phyloP scores from a whole-genome alignment of 1,140 invertebrate species.

The Rhagoletis zephyria region DNA sequence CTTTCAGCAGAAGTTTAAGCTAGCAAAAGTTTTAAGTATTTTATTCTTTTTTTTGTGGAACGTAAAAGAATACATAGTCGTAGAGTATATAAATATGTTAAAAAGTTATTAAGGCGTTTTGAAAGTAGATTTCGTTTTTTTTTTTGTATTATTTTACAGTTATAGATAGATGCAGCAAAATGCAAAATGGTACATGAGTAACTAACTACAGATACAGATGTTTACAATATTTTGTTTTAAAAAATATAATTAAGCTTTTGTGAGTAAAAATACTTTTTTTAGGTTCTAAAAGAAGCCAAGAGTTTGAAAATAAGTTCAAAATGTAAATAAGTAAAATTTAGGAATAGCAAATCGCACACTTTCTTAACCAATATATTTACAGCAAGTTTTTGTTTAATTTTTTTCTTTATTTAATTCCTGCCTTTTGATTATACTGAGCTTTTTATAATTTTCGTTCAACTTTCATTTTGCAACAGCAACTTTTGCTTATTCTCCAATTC shows the following conservation, averaged over 20 bases:
- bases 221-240: no score
- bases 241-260: no score
- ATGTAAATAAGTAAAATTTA: neutral
- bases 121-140: neutral
- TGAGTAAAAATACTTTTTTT: neutral
- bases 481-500: conserved; percentile 16
- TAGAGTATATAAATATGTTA: conserved; percentile 10
- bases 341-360: neutral
- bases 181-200: conserved; percentile 31
- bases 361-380: neutral
- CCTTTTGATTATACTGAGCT: conserved; percentile 8
- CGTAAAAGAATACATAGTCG: neutral
- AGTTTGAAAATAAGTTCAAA: no score
- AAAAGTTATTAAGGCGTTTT: conserved; percentile 21
- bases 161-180: neutral
- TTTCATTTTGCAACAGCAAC: neutral
- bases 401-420: neutral
- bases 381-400: conserved; percentile 8
- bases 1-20: conserved; percentile 29
- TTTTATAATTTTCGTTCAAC: neutral
- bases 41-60: neutral
- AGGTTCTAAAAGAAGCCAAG: neutral
- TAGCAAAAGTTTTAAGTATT: neutral
- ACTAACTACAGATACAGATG: neutral
- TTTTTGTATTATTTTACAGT: neutral